Evolutionary conservation across 2,113 vertebrate genomes (phyloP).

Genomic region (Anolis sagrei): DNA sequence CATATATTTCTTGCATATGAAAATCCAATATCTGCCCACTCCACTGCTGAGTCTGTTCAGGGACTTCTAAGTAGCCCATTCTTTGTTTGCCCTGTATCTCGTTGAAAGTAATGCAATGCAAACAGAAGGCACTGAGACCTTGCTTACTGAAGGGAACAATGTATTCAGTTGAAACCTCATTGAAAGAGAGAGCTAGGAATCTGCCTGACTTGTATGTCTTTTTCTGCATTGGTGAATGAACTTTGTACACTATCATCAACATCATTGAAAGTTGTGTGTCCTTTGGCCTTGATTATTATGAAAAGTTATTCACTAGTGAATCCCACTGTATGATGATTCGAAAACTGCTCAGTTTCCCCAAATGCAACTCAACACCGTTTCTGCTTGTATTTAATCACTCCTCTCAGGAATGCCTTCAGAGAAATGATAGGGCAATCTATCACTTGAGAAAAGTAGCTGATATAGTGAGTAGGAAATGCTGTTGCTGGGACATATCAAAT

Average conservation of each 20-base stretch:
- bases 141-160: too few species aligned
- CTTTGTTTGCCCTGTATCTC: too few species aligned
- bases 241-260: not conserved
- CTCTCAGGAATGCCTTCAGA: constrained; percentile 58
- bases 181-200: too few species aligned
- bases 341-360: not conserved
- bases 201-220: too few species aligned
- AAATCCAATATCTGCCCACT: too few species aligned
- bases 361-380: not conserved
- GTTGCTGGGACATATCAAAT: constrained; percentile 66
- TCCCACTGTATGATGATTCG: not conserved
- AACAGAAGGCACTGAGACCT: too few species aligned
- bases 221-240: not conserved
- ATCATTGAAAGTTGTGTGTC: not conserved
- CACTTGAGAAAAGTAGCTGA: constrained; percentile 58
- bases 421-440: constrained; percentile 52
- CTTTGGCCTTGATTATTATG: not conserved
- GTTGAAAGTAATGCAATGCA: too few species aligned
- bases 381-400: constrained; percentile 35
- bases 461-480: constrained; percentile 35
- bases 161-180: too few species aligned
- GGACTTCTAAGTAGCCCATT: too few species aligned
- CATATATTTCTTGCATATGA: too few species aligned
- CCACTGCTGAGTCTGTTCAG: too few species aligned
- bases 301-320: not conserved